phyloP scores from a whole-genome alignment of 1,140 invertebrate genomes.

The Pantala flavescens region DNA sequence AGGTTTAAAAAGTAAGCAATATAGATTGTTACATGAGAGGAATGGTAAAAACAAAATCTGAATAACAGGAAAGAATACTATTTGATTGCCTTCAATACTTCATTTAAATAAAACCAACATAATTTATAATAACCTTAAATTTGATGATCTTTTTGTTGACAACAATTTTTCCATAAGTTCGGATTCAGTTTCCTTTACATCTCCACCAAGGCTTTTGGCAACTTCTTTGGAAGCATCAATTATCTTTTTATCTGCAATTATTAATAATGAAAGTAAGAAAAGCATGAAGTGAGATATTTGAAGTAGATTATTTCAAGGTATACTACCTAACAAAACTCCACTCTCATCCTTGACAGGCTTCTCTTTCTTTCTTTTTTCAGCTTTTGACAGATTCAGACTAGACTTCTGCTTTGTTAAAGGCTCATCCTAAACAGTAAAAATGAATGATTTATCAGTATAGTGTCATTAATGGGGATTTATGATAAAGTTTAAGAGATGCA shows the following conservation, averaged over 20 bases:
- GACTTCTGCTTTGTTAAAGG: not conserved
- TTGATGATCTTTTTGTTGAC: conserved; percentile 13
- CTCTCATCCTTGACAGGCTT: not conserved
- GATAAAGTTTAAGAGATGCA: no score
- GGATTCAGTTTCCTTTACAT: conserved; percentile 56
- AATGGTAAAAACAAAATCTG: no score
- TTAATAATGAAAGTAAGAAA: not conserved
- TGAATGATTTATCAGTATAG: not conserved
- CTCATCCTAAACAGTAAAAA: not conserved
- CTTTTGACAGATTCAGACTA: not conserved
- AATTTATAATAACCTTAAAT: no score
- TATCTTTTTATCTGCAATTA: conserved; percentile 31
- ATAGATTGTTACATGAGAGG: no score
- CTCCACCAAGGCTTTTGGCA: conserved; percentile 49
- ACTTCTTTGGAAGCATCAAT: conserved; percentile 53
- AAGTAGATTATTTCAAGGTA: not conserved
- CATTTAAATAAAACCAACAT: no score
- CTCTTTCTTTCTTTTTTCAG: not conserved
- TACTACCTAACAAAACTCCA: not conserved
- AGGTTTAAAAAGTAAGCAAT: no score
- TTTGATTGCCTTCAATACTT: no score
- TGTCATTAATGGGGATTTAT: not conserved
- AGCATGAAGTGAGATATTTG: not conserved
- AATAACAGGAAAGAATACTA: no score
- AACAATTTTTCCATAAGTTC: conserved; percentile 61